Base-by-base conservation (phyloP, 2,888 invertebrate genomes). In the Adelphocoris suturalis region DNA sequence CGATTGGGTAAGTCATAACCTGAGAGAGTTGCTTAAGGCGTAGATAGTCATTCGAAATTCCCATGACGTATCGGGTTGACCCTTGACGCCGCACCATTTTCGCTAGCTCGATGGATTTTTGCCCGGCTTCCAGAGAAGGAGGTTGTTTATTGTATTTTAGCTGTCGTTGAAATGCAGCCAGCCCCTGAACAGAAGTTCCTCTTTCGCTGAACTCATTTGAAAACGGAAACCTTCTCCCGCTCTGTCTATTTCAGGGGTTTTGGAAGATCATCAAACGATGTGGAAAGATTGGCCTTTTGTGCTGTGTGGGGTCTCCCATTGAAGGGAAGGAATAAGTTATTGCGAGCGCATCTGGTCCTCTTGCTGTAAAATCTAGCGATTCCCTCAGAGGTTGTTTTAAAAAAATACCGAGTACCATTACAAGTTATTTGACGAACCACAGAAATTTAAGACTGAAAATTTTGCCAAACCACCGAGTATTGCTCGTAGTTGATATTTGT, bases 251-350 rank as follows among this genome's bases (percentile, higher is more conserved):
- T 68, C 68, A 68, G 68, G 68, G 68, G 5, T 68, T 68, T 68
- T 68, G 68, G 68, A 68, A 68, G 68, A 68, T 68, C 68, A 68
- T 68, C 68, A 68, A 68, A 68, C 68, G 68, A 0, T 37, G 23
- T 23, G 68, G 68, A 23, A 19, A 68, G 68, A 68, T 68, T 68
- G 68, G 19, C 9, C 68, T 68, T 68, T 68, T 68, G 68, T 68
- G 23, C 68, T 68, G 68, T 23, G 68, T 68, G 23, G 27, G 23
- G 68, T 23, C 68, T 68, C n/a, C 3, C 37, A 37, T 37, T 7
- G 3, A 4, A 37, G 37, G 7, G 57, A n/a, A 7, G n/a, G n/a
- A 0, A 57, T 37, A 57, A 57, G n/a, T 57, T 57, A 57, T n/a
- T 57, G 57, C 57, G n/a, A 57, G 57, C 57, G 57, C 14, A n/a